Evolutionary conservation across 2,797 vertebrate species (phyloP), one percentile per base, ranked within the genome.

Genomic region (Thunnus albacares): DNA sequence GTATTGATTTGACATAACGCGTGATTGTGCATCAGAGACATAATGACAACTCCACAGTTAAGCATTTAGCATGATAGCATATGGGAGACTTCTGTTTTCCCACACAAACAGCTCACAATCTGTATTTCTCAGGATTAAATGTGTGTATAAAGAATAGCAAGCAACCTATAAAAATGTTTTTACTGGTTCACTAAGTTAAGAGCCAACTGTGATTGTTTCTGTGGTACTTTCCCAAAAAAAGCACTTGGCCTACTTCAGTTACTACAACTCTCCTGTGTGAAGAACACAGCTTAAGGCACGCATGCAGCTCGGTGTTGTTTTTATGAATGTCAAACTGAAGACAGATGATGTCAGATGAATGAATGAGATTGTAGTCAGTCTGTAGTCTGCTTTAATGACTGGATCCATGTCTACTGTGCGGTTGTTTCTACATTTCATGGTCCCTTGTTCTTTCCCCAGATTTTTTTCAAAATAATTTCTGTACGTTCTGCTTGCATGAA

Each of bases 131-230:
- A 78, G 60, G 30, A 60, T 77, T 61, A 69, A 51, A 71, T 38
- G 3, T 71, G 53, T 69, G 51, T 45, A 73, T 83, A 75, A 80
- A 81, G 58, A 87, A 62, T 70, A 45, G 76, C 71, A 75, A 69
- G 70, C 33, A 82, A 79, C 75, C 79, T 51, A 77, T 89, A 77
- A 73, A 86, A 87, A 35, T 11, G 15, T 20, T 67, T 87, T 76
- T 66, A 89, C 60, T 80, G 69, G 65, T 75, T 83, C 51, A 41
- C 1, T 8, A 68, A 55, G 10, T 28, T 18, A 38, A 79, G 61
- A 60, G 63, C 68, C 79, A 85, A 59, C 59, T 57, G 45, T 65
- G 72, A 78, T 72, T 78, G 73, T 63, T 79, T 79, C 20, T 51
- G 63, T 71, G 63, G 51, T 77, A 49, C 26, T 49, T 78, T 59